Evolutionary conservation across 2,797 vertebrate genomes (phyloP).

Genomic region (Microcaecilia unicolor): DNA sequence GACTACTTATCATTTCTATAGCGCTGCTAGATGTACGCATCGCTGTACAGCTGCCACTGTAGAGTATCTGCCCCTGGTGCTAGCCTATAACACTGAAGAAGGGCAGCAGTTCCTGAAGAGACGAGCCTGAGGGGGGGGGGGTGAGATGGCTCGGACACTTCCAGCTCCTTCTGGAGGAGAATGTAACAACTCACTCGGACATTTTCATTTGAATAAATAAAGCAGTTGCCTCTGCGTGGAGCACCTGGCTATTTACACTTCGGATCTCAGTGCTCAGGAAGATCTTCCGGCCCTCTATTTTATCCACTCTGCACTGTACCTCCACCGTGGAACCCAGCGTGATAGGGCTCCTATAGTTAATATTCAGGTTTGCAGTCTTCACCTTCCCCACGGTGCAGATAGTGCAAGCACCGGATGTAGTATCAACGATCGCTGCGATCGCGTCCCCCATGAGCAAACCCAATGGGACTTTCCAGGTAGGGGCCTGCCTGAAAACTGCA

Average conservation of each 20-base stretch:
- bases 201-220: too few species aligned
- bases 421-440: slow-evolving; percentile 68
- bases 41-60: too few species aligned
- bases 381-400: slow-evolving; percentile 28
- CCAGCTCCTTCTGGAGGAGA: too few species aligned
- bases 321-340: slow-evolving; percentile 58
- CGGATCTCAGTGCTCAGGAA: slow-evolving; percentile 52
- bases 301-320: slow-evolving; percentile 48
- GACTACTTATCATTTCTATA: too few species aligned
- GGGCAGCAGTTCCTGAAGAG: too few species aligned
- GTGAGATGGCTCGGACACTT: too few species aligned
- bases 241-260: slow-evolving; percentile 50
- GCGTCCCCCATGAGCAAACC: slow-evolving; percentile 70
- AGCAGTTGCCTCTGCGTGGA: slow-evolving; percentile 62
- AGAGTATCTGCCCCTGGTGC: too few species aligned
- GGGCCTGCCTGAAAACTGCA: slow-evolving; percentile 70
- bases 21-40: too few species aligned
- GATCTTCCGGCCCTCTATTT: slow-evolving; percentile 54
- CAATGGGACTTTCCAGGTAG: slow-evolving; percentile 66
- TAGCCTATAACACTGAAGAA: too few species aligned
- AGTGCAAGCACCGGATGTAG: slow-evolving; percentile 44
- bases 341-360: slow-evolving; percentile 69
- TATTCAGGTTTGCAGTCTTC: slow-evolving; percentile 70
- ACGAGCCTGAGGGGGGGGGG: too few species aligned
- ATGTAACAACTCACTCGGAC: too few species aligned